Evolutionary conservation across 2,113 vertebrate species (phyloP).

Genomic region (Calypte anna): DNA sequence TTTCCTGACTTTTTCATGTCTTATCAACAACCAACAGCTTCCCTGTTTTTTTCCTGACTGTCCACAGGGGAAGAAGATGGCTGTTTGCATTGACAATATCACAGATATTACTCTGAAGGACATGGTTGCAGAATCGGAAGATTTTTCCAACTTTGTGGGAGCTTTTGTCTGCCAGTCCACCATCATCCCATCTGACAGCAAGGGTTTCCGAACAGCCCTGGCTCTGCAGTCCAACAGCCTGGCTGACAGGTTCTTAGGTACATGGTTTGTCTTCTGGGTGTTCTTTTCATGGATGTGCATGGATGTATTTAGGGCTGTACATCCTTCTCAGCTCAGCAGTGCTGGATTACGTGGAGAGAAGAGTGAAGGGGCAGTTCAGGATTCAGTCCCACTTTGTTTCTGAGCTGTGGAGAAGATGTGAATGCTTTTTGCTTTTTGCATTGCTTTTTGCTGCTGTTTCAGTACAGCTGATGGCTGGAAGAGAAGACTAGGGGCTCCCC

Average conservation of each 20-base stretch:
- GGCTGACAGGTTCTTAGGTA: conserved; percentile 93
- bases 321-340: not conserved
- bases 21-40: not conserved
- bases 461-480: not conserved
- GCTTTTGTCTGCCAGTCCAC: conserved; percentile 96
- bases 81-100: conserved; percentile 92
- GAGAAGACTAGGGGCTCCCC: not conserved
- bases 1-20: not conserved
- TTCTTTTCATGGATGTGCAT: not conserved
- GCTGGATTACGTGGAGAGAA: not conserved
- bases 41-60: not conserved
- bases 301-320: not conserved
- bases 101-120: conserved; percentile 89
- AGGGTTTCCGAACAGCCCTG: conserved; percentile 90
- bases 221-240: conserved; percentile 95
- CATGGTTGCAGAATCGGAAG: conserved; percentile 83
- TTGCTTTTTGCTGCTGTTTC: not conserved
- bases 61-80: conserved; percentile 83
- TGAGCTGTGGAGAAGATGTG: not conserved
- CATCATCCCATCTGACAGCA: conserved; percentile 93
- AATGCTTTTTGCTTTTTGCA: not conserved
- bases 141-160: conserved; percentile 83
- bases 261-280: not conserved
- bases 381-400: not conserved
- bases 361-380: not conserved